Base-by-base conservation (phyloP, 2,797 vertebrate genomes). In the Dipus sagitta region DNA sequence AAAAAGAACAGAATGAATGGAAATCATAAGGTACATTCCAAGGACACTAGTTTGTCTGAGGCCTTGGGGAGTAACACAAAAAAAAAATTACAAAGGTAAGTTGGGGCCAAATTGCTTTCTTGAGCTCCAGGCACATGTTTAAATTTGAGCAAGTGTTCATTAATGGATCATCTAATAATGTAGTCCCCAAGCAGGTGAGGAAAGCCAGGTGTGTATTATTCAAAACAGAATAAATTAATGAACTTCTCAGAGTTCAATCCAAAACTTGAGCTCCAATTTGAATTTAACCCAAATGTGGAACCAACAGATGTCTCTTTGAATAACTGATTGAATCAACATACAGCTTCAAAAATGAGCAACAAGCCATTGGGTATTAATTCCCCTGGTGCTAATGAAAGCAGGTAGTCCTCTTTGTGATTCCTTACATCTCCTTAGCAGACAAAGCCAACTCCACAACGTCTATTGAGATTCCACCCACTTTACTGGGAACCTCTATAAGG, bases 161-260 rank as follows among this genome's bases (percentile, higher is more conserved):
- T 96, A 92, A 96, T 86, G 91, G 93, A 88, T 94, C 79, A 94
- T 85, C 79, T 92, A 94, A 87, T 94, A 92, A 67, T 3, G 3
- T 23, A 47, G 72, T 91, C 70, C 54, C 84, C 80, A 87, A 86
- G 62, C 52, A 54, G 83, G 81, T 75, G 32, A 93, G 77, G 64
- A 52, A 86, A 95, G 42, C 85, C 90, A 93, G 90, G 18, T 94
- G 32, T 88, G 84, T 64, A 32, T 34, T 64, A 32, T 62, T 81
- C 70, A 87, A 92, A 95, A 65, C 30, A 54, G 54, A 93, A 72
- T 88, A 90, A 78, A 91, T 90, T 74, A 92, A 86, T 95, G 74
- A 20, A 71, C 54, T 18, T 6, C 15, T 94, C 68, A 58, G 52
- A 67, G 54, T 92, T 81, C 68, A 82, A 90, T 92, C 38, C 65